Base-by-base conservation (phyloP, 2,888 invertebrate species). In the Parnassius mnemosyne region DNA sequence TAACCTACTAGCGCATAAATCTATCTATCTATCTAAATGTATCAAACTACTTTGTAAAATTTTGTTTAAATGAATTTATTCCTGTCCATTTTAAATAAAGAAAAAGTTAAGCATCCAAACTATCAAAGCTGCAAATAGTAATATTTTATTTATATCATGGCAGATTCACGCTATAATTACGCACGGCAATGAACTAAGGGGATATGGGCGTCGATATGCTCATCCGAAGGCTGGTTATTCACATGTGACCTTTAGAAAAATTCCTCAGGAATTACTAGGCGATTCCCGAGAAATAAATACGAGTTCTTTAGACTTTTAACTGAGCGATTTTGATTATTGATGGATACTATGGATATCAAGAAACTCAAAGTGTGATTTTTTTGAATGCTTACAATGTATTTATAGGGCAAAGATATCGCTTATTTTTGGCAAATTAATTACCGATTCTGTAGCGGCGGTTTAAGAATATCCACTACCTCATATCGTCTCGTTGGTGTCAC, bases 171-270 rank as follows among this genome's bases (percentile, higher is more conserved):
- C 71, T 77, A 80, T 84, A 87, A 87, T 87, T 85, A 86, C 80
- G 78, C 73, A 76, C 76, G 83, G 76, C 82, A 81, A 81, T 79
- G 84, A 84, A 85, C 85, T 73, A 77, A 74, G 68, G 66, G 67
- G 63, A 64, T 59, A 67, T 68, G 42, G 20, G 65, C 66, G 70
- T 71, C 71, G 72, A 74, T 76, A 75, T 76, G 69, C 68, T 80
- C 74, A 69, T 74, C 72, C 71, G 75, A 78, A 80, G 78, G 79
- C 77, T 79, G 88, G 87, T 85, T 89, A 74, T 88, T 89, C 83
- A 87, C 89, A 73, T 70, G 70, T 88, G 87, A 87, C 89, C 89
- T 90, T 90, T 89, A 85, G 73, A 77, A 77, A 82, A 81, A 80
- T 75, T 75, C 79, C 72, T 69, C 68, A 72, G 77, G 78, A 77